phyloP scores from a whole-genome alignment of 2,797 vertebrate species.

The Ispidina picta region DNA sequence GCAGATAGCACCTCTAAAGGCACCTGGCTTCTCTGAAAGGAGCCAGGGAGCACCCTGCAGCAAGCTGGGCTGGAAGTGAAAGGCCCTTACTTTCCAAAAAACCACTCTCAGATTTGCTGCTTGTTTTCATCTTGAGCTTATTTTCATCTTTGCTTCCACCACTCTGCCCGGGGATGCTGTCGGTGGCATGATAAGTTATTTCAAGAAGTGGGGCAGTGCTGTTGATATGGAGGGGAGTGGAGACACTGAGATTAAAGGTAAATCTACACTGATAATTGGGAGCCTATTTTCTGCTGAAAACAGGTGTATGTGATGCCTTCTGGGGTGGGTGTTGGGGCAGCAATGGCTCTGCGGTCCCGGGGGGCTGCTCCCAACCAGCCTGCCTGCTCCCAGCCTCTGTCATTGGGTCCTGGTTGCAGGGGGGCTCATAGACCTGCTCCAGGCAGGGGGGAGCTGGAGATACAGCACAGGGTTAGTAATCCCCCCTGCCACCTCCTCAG shows the following conservation, averaged over 20 bases:
- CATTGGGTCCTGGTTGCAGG: rapidly evolving
- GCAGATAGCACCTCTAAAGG: not conserved
- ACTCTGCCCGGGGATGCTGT: constrained; percentile 43
- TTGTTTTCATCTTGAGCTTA: constrained; percentile 32
- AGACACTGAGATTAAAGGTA: constrained; percentile 42
- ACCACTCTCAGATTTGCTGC: not conserved
- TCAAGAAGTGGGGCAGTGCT: constrained; percentile 55
- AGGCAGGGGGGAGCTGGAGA: not conserved
- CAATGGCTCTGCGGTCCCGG: not conserved
- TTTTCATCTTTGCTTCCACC: not conserved
- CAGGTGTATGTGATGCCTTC: not conserved
- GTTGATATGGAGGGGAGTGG: constrained; percentile 11
- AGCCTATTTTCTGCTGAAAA: not conserved
- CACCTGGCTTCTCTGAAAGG: not conserved
- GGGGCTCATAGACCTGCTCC: not conserved
- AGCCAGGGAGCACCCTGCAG: not conserved
- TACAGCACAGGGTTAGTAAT: not conserved
- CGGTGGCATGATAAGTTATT: constrained; percentile 48
- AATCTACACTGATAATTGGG: constrained; percentile 2
- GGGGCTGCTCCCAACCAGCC: not conserved
- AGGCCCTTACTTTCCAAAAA: not conserved
- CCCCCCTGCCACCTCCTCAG: not conserved
- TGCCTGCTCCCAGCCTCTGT: not conserved
- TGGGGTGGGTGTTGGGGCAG: rapidly evolving
- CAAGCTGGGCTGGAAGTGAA: not conserved